These are phyloP conservation scores for Archilochus colubris DNA, from an alignment of 2,113 vertebrate species.

Conservation along the genomic window DNA sequence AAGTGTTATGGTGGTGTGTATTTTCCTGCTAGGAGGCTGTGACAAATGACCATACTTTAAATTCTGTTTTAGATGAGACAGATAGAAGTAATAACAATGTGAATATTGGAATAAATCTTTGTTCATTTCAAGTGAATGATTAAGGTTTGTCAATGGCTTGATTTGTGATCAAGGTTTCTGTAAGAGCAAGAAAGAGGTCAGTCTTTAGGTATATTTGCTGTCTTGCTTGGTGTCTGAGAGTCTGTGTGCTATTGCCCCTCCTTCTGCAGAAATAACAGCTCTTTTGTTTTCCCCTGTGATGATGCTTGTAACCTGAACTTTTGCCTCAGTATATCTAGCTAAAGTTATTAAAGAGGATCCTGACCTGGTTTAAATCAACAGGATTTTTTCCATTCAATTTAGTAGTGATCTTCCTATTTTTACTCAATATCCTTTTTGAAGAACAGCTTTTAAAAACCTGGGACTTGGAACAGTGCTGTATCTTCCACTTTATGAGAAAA, in stretches of 20 bases:
- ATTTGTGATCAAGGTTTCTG: not conserved
- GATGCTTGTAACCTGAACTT: slow-evolving; percentile 8
- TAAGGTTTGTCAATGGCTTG: not conserved
- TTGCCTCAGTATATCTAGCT: not conserved
- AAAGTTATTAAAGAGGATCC: slow-evolving; percentile 33
- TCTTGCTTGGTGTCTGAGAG: not conserved
- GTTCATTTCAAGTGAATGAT: not conserved
- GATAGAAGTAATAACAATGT: slow-evolving; percentile 2
- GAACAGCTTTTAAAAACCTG: slow-evolving; percentile 3
- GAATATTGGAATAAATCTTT: slow-evolving; percentile 41
- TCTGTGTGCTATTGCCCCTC: not conserved
- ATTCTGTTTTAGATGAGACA: not conserved
- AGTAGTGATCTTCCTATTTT: slow-evolving; percentile 12
- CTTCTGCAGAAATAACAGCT: slow-evolving; percentile 9
- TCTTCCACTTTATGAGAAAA: not conserved
- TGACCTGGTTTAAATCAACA: slow-evolving; percentile 28
- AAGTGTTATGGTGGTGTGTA: not conserved
- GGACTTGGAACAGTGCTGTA: not conserved
- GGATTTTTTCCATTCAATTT: not conserved
- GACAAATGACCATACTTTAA: not conserved
- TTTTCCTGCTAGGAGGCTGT: slow-evolving; percentile 9
- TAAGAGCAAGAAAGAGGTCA: not conserved
- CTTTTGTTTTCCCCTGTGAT: not conserved
- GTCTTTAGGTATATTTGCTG: not conserved
- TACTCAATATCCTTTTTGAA: not conserved